A percentile compares a stretch with the other conserved stretches of the same genome.
Conservation (phyloP, 2,113 vertebrate genomes). For the Syngnathus scovelli region DNA sequence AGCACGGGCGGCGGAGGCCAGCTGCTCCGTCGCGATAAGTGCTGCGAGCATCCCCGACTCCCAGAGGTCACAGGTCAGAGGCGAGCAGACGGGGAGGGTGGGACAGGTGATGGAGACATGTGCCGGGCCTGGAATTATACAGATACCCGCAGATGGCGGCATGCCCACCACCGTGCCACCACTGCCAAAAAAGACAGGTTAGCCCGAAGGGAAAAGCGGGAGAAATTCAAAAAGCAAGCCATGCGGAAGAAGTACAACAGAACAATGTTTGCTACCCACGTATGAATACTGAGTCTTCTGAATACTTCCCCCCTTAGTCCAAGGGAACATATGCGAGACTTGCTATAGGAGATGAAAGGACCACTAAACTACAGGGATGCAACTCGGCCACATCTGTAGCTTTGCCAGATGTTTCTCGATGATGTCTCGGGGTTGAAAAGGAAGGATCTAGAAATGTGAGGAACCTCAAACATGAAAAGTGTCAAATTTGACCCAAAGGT, state of each 20-base stretch:
- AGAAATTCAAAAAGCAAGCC: constrained; percentile 13
- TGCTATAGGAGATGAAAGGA: constrained; percentile 9
- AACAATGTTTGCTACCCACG: background rate
- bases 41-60: constrained; percentile 24
- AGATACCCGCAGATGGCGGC: constrained; percentile 57
- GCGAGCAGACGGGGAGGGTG: constrained; percentile 33
- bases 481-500: too few species aligned
- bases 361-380: too few species aligned
- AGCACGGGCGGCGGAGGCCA: constrained; percentile 28
- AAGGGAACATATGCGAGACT: background rate
- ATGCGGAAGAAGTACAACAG: constrained; percentile 1
- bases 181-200: constrained; percentile 34
- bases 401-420: background rate
- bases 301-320: background rate
- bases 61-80: constrained; percentile 55
- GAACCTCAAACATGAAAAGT: too few species aligned
- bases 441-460: background rate
- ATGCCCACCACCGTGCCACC: constrained; percentile 29
- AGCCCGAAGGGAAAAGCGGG: constrained; percentile 4
- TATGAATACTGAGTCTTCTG: background rate
- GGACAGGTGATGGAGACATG: constrained; percentile 36
- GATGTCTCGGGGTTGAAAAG: background rate
- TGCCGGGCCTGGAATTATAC: constrained; percentile 56
- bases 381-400: background rate
- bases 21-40: constrained; percentile 48